phyloP scores from a whole-genome alignment of 2,888 invertebrate species.

The Eristalis arbustorum region DNA sequence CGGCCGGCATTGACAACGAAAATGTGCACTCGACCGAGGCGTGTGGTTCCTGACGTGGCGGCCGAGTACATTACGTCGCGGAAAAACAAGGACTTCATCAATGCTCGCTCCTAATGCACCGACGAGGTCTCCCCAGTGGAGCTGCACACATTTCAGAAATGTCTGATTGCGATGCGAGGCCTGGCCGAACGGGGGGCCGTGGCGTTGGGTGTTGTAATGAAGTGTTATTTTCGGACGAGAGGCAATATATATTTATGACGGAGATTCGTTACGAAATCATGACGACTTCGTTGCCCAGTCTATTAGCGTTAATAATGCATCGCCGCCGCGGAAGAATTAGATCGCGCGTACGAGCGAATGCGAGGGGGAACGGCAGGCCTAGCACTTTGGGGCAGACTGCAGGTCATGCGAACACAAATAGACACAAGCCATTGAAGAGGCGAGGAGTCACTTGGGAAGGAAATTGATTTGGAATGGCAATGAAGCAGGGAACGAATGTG shows the following conservation, averaged over 20 bases:
- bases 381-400: not conserved
- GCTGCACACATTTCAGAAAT: not conserved
- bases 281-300: slow-evolving; percentile 17
- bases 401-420: not conserved
- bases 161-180: not conserved
- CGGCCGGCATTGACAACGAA: slow-evolving; percentile 50
- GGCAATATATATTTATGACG: slow-evolving; percentile 61
- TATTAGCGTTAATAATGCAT: slow-evolving; percentile 55
- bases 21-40: slow-evolving; percentile 33
- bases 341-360: not conserved
- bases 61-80: not conserved
- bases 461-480: not conserved
- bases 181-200: not conserved
- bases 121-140: slow-evolving; percentile 16
- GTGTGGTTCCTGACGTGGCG: not conserved
- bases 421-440: not conserved
- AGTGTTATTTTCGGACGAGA: slow-evolving; percentile 34
- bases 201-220: slow-evolving; percentile 20
- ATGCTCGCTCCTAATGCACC: slow-evolving; percentile 41
- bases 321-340: not conserved
- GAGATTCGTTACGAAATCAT: slow-evolving; percentile 43
- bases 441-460: not conserved
- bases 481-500: not conserved
- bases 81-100: slow-evolving; percentile 16
- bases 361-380: not conserved